Evolutionary conservation across 2,888 invertebrate genomes (phyloP), one percentile per base, ranked within the genome.

Genomic region (Scaptomyza cyrtandrae): DNA sequence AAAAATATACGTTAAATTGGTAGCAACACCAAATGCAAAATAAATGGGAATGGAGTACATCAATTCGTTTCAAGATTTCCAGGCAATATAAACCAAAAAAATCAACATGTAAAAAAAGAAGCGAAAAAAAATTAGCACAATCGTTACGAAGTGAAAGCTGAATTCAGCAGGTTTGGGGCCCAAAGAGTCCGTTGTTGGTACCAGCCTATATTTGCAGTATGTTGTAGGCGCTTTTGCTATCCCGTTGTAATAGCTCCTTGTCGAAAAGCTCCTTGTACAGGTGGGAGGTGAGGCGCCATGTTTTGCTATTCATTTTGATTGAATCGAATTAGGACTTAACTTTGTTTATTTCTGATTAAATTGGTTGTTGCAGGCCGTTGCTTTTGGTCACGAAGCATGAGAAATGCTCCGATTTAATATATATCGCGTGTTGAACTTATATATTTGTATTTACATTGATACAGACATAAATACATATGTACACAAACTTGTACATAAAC

Each of bases 241-340:
- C 65, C n/a, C 37, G 37, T 60, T 56, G n/a, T 39, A 39, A 6
- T n/a, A 37, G 39, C 73, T 49, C 39, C 35, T 49, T 19, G 19
- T 29, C 29, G 1, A 29, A 16, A 57, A 10, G 31, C n/a, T n/a
- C n/a, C n/a, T n/a, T 52, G 19, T 13, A 6, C 13, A 29, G 6
- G 6, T 31, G 14, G n/a, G n/a, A 31, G 55, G 16, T 31, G 45
- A 46, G 29, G 46, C 13, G 53, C 33, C 49, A 75, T 75, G 67
- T 75, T 83, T 75, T 76, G 83, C 80, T 72, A 82, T 86, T 78
- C 80, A 83, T 86, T 83, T 83, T 85, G 85, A 86, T 88, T 86
- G 88, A 86, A 88, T 84, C 84, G 82, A 86, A 86, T 86, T 88
- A 84, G 86, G 84, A 84, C 84, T 84, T 84, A 84, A 84, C 85